Conservation (phyloP, 2,888 invertebrate species). For the Minunthozetes semirufus region DNA sequence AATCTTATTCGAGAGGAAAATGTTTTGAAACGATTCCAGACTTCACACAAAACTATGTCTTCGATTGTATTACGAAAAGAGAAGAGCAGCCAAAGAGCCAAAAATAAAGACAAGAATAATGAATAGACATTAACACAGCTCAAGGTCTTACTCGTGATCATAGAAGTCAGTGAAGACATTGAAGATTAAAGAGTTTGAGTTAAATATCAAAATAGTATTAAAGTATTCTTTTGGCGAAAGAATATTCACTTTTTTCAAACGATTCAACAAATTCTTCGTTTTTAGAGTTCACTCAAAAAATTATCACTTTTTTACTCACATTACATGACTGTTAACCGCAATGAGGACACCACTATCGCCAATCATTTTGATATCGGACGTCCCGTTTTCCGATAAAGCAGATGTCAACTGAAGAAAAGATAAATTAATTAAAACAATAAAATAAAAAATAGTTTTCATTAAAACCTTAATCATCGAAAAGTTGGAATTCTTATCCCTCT, state of each 20-base stretch:
- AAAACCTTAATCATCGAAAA: neutral
- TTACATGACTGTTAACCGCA: slow-evolving; percentile 57
- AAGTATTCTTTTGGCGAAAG: neutral
- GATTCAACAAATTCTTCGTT: neutral
- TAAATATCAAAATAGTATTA: neutral
- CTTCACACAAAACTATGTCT: slow-evolving; percentile 8
- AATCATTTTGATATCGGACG: slow-evolving; percentile 58
- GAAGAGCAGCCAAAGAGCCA: slow-evolving; percentile 10
- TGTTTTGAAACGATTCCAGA: slow-evolving; percentile 9
- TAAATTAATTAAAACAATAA: neutral
- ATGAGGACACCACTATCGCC: slow-evolving; percentile 56
- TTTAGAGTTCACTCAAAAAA: neutral
- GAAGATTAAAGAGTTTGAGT: neutral
- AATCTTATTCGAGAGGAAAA: slow-evolving; percentile 1
- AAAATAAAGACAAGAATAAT: slow-evolving; percentile 1
- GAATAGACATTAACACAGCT: neutral
- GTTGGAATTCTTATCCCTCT: slow-evolving; percentile 46
- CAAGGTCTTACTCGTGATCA: neutral
- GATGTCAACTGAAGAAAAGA: slow-evolving; percentile 44
- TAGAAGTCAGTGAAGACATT: neutral
- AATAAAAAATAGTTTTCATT: neutral
- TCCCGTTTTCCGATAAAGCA: slow-evolving; percentile 57
- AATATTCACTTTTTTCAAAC: neutral
- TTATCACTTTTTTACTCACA: slow-evolving; percentile 53
- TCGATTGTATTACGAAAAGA: slow-evolving; percentile 19